These are phyloP conservation scores for Acromyrmex charruanus DNA, from an alignment of 1,140 invertebrate genomes.

Conservation along the genomic window DNA sequence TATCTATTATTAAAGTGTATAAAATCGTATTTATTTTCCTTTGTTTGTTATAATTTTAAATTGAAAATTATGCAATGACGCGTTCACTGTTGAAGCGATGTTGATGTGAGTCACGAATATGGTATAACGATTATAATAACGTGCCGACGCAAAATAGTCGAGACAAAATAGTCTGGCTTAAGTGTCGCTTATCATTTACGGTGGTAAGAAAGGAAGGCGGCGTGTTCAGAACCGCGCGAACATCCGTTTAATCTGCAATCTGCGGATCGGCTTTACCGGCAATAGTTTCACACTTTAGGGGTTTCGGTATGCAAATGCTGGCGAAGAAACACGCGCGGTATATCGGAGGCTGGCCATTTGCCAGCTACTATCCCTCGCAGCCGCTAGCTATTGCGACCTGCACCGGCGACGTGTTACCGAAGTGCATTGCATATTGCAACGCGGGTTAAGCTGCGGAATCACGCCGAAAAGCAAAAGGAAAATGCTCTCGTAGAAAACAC, in stretches of 20 bases:
- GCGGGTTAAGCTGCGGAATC: conserved; percentile 52
- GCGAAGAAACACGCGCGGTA: conserved; percentile 80
- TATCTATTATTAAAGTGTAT: background rate
- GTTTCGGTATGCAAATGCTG: conserved; percentile 80
- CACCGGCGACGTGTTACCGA: conserved; percentile 64
- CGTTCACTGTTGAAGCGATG: background rate
- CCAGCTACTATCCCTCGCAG: conserved; percentile 76
- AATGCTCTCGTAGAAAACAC: conserved; percentile 7
- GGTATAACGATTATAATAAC: conserved; percentile 7
- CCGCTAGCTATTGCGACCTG: conserved; percentile 63
- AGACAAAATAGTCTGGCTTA: conserved; percentile 34
- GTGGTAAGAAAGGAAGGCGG: conserved; percentile 24
- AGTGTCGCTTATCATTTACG: conserved; percentile 48
- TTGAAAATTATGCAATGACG: background rate
- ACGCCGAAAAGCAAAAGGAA: conserved; percentile 38
- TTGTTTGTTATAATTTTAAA: background rate
- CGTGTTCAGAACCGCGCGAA: conserved; percentile 61
- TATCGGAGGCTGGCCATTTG: conserved; percentile 79
- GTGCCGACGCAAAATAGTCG: conserved; percentile 16
- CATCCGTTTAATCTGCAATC: conserved; percentile 79
- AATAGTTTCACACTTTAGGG: conserved; percentile 83
- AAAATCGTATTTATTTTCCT: background rate
- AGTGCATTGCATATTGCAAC: conserved; percentile 60
- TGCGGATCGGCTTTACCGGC: conserved; percentile 78
- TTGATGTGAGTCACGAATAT: background rate